Base-by-base conservation (phyloP, 1,140 invertebrate genomes). In the Stegodyphus mimosarum region DNA sequence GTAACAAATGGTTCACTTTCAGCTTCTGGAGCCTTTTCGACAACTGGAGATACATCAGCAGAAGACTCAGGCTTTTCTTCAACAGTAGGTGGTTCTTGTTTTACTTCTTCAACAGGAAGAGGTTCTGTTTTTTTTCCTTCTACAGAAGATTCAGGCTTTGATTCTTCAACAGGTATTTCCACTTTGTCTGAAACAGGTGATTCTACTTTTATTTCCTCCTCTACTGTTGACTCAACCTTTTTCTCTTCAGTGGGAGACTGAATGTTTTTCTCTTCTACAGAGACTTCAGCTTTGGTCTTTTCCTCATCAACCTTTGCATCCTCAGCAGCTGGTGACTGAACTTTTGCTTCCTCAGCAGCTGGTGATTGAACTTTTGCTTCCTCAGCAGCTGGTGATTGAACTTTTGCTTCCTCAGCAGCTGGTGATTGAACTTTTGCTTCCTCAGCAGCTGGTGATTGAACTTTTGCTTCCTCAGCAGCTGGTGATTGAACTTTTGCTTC, bases 391-490 rank as follows among this genome's bases (percentile, higher is more conserved):
- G 55, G 55, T 11, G 55, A 11, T 5, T 60, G 9, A 11, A 60
- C 15, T 60, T 60, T 60, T 15, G 55, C 13, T 48, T 69, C 67
- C 9, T 60, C 55, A 33, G 33, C 33, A 9, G 5, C 55, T 18
- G 55, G 79, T 6, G 79, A 50, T 52, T 17, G 60, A 11, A 70
- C 60, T 49, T 84, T 76, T 10, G 6, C n/a, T 17, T 76, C 73
- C 66, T 81, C 52, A 33, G 33, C 33, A n/a, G 53, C 53, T 60
- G 52, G 52, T 33, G 67, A 6, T 7, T 52, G 50, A 7, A 18
- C 50, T 53, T 53, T 60, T 52, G 6, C n/a, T 17, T 52, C 50
- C n/a, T 53, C 72, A 33, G 33, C 33, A n/a, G 53, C 72, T 53
- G 72, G 51, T 9, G 72, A 15, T 7, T 52, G 13, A 7, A 53